Base-by-base conservation (phyloP, 1,140 invertebrate genomes). In the Heliconius hewitsoni region DNA sequence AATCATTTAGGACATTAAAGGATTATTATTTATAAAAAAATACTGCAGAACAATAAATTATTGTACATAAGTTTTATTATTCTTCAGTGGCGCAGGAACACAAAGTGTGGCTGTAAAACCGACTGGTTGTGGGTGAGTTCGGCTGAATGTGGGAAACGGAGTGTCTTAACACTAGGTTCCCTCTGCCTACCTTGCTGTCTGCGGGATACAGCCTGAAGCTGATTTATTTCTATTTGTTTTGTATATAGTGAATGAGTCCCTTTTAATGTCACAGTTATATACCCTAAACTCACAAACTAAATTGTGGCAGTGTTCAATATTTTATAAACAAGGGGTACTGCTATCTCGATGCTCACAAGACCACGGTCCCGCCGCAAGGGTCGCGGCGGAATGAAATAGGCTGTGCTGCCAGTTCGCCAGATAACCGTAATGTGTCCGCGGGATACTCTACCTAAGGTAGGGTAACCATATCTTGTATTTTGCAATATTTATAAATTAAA, bases 361-460 rank as follows among this genome's bases (percentile, higher is more conserved):
- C 81, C 78, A 77, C 78, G 81, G 77, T 75, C 71, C 23, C 60
- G 73, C 78, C 81, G 73, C 74, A 82, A 74, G 71, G 77, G 76
- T 81, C 71, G 74, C 66, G 78, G 60, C 71, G 73, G 74, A 82
- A 73, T 77, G 81, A 82, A 82, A 82, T 82, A 79, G 76, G 73
- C 57, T 60, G 77, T 76, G 75, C 70, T 79, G 74, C 77, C 77
- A 76, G 52, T 77, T 80, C 71, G 18, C 75, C 81, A 82, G 81
- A 82, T 82, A 82, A 76, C 81, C 72, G 57, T 80, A 82, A 78
- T 80, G 71, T 82, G 80, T 82, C 81, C 74, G 73, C 60, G 66
- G 77, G 50, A 80, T 75, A 82, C 74, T 52, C 52, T 70, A 74
- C 74, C 74, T 37, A 37, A 70, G 57, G 70, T 70, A 76, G 74